A percentile compares a stretch with the other conserved stretches of the same genome.
Conservation (phyloP, 2,888 invertebrate genomes). For the Netelia fuscicornis region DNA sequence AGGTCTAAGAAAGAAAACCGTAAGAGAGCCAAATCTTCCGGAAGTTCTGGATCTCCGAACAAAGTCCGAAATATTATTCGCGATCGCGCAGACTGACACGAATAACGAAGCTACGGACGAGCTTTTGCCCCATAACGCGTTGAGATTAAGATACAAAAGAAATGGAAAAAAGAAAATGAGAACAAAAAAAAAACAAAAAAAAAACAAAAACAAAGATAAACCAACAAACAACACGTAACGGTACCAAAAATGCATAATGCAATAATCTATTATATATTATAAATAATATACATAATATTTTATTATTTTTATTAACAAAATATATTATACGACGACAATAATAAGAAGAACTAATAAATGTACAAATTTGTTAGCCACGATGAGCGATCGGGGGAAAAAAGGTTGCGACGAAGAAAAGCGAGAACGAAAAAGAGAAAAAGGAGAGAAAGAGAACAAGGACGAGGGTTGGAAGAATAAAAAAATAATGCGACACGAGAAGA, state of each 20-base stretch:
- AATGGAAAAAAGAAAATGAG: slow-evolving; percentile 15
- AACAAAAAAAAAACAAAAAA: slow-evolving; percentile 30
- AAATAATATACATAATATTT: slow-evolving; percentile 84
- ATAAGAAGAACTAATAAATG: slow-evolving; percentile 85
- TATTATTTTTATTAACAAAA: slow-evolving; percentile 85
- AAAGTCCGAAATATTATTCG: slow-evolving; percentile 49
- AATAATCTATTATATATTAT: slow-evolving; percentile 84
- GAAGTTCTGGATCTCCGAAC: slow-evolving; percentile 28
- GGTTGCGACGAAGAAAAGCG: slow-evolving; percentile 71
- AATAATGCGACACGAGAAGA: not conserved
- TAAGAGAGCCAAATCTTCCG: not conserved
- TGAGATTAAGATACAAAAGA: slow-evolving; percentile 45
- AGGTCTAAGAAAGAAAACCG: not conserved
- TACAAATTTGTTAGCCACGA: slow-evolving; percentile 84
- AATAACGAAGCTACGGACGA: slow-evolving; percentile 45
- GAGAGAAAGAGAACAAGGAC: slow-evolving; percentile 36
- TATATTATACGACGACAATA: slow-evolving; percentile 83
- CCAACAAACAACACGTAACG: slow-evolving; percentile 79
- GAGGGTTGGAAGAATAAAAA: not conserved
- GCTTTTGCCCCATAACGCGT: slow-evolving; percentile 40
- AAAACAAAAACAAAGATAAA: slow-evolving; percentile 60
- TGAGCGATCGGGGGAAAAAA: slow-evolving; percentile 75
- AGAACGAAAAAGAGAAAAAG: slow-evolving; percentile 66
- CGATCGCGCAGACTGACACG: slow-evolving; percentile 39
- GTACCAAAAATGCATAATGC: slow-evolving; percentile 85